Conservation (phyloP, 1,140 invertebrate genomes). For the Drosophila tristis region DNA sequence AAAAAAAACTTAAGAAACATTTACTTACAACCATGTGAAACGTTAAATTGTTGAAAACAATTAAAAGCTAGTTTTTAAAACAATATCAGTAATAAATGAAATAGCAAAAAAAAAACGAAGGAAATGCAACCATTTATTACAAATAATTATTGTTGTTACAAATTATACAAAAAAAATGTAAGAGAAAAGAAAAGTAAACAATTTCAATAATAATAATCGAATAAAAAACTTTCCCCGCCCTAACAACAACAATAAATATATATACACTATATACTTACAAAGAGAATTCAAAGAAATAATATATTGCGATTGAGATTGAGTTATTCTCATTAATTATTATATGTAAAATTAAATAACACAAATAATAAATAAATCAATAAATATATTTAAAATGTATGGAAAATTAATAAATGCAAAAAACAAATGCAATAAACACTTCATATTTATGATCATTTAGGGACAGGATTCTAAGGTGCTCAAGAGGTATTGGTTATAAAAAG, state of each 20-base stretch:
- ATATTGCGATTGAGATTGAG: slow-evolving; percentile 72
- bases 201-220: slow-evolving; percentile 51
- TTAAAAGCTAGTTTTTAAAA: slow-evolving; percentile 71
- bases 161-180: slow-evolving; percentile 58
- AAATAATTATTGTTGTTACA: slow-evolving; percentile 74
- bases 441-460: neutral
- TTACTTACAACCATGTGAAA: slow-evolving; percentile 76
- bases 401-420: neutral
- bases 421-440: neutral
- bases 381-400: slow-evolving; percentile 70
- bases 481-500: neutral
- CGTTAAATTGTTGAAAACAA: slow-evolving; percentile 78
- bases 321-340: slow-evolving; percentile 82
- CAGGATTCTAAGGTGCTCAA: neutral
- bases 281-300: slow-evolving; percentile 61
- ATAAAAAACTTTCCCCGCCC: slow-evolving; percentile 67
- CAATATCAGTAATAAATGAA: slow-evolving; percentile 56
- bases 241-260: slow-evolving; percentile 71
- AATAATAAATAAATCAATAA: slow-evolving; percentile 70
- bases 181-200: slow-evolving; percentile 36
- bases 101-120: slow-evolving; percentile 38
- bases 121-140: slow-evolving; percentile 71
- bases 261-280: slow-evolving; percentile 54
- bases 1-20: slow-evolving; percentile 54
- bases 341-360: slow-evolving; percentile 77